Evolutionary conservation across 2,797 vertebrate species (phyloP).

Genomic region (Phoxinus dragarum): DNA sequence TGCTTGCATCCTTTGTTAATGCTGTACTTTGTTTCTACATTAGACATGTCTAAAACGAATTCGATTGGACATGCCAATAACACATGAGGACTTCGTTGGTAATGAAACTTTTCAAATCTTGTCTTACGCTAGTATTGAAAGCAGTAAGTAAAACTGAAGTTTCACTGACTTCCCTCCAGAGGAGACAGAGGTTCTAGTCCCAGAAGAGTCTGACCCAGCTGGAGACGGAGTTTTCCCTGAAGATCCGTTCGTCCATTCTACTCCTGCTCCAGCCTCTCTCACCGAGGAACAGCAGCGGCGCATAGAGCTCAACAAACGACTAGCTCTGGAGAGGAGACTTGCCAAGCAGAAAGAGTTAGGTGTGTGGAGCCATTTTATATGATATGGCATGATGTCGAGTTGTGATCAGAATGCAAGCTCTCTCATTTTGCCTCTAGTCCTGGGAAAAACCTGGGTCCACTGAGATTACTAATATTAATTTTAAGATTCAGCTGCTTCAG

Average conservation of each 20-base stretch:
- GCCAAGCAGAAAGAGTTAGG: conserved; percentile 78
- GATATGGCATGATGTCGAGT: not conserved
- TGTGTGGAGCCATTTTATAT: conserved; percentile 43
- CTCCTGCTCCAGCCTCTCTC: conserved; percentile 69
- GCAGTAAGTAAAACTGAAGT: not conserved
- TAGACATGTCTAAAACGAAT: conserved; percentile 96
- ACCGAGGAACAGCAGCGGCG: conserved; percentile 86
- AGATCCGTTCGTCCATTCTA: conserved; percentile 62
- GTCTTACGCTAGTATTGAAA: not conserved
- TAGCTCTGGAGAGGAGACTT: conserved; percentile 86
- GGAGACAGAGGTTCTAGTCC: conserved; percentile 57
- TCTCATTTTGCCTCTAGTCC: not conserved
- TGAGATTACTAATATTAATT: not conserved
- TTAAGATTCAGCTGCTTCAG: not conserved
- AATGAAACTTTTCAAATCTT: conserved; percentile 62
- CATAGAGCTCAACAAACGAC: conserved; percentile 86
- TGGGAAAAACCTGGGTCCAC: not conserved
- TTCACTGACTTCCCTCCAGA: conserved; percentile 54
- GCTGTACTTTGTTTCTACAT: conserved; percentile 11
- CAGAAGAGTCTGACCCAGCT: conserved; percentile 68
- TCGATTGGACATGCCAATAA: conserved; percentile 91
- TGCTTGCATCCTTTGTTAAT: not conserved
- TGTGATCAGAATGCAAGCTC: not conserved
- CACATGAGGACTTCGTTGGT: conserved; percentile 85
- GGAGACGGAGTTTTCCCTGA: conserved; percentile 48